Base-by-base conservation (phyloP, 2,888 invertebrate species). In the Glaucopsyche alexis region DNA sequence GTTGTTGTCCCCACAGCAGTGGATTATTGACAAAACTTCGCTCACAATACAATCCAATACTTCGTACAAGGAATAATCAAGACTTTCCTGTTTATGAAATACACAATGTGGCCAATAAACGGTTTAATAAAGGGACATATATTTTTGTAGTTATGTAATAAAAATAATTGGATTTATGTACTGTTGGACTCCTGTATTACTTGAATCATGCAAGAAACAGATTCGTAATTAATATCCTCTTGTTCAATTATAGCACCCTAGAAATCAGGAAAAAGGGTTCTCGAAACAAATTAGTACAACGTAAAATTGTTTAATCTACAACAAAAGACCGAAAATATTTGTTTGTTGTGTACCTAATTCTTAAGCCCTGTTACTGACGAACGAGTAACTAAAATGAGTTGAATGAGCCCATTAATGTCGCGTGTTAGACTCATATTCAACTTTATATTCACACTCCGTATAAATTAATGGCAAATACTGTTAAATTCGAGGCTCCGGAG, bases 401-500 rank as follows among this genome's bases (percentile, higher is more conserved):
- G 50, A n/a, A 50, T n/a, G 47, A 50, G 50, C 50, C 50, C 50
- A 14, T 60, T 60, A 38, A 6, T 13, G 29, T 60, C 13, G 29
- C 60, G 29, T 60, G 60, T 29, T 38, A 13, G 60, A 13, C 60
- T 60, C 60, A 60, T 13, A 38, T 60, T 38, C 29, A 14, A 60
- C 60, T 60, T 47, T 60, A 60, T 60, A 60, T 60, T 60, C 14
- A 60, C 60, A 60, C 60, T 60, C 29, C 60, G 38, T 38, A 14
- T 60, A 38, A 60, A 60, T 60, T 60, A 60, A 60, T 2, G 29
- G 60, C 60, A 29, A 60, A 38, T 60, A 60, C 29, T 60, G 13
- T 29, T 60, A 78, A 78, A 78, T 79, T 78, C 77, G 74, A 75
- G 78, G 77, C 78, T 78, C 77, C 78, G 78, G 77, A 79, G 78